Evolutionary conservation across 1,140 invertebrate species (phyloP), one percentile per base, ranked within the genome.

Genomic region (Zaprionus gabonicus): DNA sequence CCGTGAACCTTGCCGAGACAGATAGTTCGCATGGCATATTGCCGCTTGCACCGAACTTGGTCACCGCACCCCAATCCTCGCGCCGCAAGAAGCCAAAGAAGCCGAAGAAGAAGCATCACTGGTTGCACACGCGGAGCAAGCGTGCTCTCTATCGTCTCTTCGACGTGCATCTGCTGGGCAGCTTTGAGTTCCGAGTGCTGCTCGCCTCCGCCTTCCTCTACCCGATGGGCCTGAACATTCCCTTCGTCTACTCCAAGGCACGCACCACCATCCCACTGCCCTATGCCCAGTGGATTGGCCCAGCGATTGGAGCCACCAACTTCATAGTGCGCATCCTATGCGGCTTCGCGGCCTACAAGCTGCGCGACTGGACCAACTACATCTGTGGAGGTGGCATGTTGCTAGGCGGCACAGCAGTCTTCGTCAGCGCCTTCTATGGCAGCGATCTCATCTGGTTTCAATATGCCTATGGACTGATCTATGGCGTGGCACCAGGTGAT

Each of bases 401-500:
- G 12, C 80, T 90, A 20, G 91, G 91, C 7, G 91, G 91, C 9
- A 0, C 44, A 2, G 36, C 70, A 3, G 82, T 88, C 3, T 59
- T 88, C 1, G 6, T 60, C 1, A 92, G 91, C 53, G 87, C 91
- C 17, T 92, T 92, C 55, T 86, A 59, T 55, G 91, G 91, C 20
- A 28, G 36, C 13, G 57, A 90, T 58, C 9, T 77, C 59, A 28
- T 91, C 7, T 90, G 90, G 71, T 97, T 94, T 93, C 98, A 96
- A 91, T 96, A 94, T 78, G 93, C 95, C 46, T 99, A 98, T 87
- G 95, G 96, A 13, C 93, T 95, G 2, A 91, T 96, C 4, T 99
- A 98, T 93, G 98, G 98, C 49, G 93, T 99, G n/a, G 96, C 97
- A 56, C 96, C 98, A 87, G 91, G 91, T 92, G 57, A 34, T 10